A percentile compares a stretch with the other conserved stretches of the same genome.
Evolutionary conservation across 2,797 vertebrate species (phyloP).

Genomic region (Rhynchonycteris naso): DNA sequence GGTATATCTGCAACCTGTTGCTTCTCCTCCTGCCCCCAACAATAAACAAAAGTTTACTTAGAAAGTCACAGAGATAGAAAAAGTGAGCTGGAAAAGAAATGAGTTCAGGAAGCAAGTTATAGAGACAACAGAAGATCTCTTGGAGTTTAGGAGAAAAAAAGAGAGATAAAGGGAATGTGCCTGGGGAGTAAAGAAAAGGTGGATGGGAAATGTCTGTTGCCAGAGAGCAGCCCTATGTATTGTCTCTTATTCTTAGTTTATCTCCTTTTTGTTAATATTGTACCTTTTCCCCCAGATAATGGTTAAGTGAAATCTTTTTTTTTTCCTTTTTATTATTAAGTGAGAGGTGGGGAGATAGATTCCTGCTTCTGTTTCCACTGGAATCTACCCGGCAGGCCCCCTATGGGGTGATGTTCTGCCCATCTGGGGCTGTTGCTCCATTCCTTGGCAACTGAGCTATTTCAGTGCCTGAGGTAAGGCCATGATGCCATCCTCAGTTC

Average conservation of each 20-base stretch:
- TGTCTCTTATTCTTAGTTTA: constrained; percentile 29
- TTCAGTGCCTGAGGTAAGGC: too few relatives aligned
- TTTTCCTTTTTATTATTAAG: too few relatives aligned
- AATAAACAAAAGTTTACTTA: neutral
- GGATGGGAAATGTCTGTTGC: neutral
- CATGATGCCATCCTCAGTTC: too few relatives aligned
- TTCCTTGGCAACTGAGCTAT: too few relatives aligned
- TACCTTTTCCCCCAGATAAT: neutral
- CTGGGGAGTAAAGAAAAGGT: neutral
- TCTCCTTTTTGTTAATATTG: neutral
- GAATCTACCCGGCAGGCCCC: too few relatives aligned
- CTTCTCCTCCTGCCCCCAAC: neutral
- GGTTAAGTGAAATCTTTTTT: constrained; percentile 25
- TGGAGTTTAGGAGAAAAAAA: neutral
- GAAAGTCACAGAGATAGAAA: neutral
- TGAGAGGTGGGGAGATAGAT: too few relatives aligned
- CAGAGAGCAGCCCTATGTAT: neutral
- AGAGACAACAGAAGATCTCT: neutral
- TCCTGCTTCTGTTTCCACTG: too few relatives aligned
- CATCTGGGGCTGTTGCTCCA: too few relatives aligned
- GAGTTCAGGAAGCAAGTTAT: neutral
- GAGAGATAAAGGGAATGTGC: neutral
- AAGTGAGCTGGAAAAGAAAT: neutral
- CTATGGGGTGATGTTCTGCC: too few relatives aligned
- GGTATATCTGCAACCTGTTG: neutral